Evolutionary conservation across 2,888 invertebrate genomes (phyloP).

Genomic region (Trichogramma dendrolimi): DNA sequence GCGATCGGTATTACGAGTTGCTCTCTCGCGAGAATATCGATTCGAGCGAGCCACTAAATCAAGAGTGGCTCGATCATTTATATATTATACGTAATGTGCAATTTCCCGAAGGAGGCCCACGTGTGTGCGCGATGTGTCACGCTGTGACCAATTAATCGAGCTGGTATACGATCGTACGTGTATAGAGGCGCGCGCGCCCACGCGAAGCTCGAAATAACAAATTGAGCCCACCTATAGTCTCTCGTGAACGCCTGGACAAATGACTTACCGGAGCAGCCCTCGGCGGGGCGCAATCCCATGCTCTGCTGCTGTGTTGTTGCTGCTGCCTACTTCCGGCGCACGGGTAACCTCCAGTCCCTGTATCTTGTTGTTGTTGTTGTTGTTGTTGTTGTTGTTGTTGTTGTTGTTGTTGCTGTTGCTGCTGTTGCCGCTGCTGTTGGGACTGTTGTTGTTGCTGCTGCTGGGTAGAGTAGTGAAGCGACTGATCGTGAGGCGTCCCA

Average conservation of each 20-base stretch:
- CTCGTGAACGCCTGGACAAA: too few species aligned
- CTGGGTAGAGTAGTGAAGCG: conserved; percentile 53
- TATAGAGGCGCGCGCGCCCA: background rate
- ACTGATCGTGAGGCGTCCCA: conserved; percentile 75
- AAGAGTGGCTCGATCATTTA: too few species aligned
- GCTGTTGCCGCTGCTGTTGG: conserved; percentile 48
- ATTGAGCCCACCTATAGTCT: background rate
- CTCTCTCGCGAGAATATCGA: too few species aligned
- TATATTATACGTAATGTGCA: too few species aligned
- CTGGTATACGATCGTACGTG: background rate
- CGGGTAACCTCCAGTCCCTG: conserved; percentile 40
- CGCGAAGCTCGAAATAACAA: background rate
- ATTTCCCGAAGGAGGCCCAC: background rate
- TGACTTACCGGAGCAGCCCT: conserved; percentile 46
- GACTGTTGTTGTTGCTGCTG: conserved; percentile 22
- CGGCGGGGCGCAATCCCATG: conserved; percentile 50
- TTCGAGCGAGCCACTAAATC: too few species aligned
- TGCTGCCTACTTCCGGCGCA: conserved; percentile 44
- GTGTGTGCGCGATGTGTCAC: background rate
- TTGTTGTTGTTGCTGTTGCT: conserved; percentile 35
- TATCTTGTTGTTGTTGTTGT: conserved; percentile 34
- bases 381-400: conserved; percentile 30
- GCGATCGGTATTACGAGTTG: background rate
- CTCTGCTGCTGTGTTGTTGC: conserved; percentile 14
- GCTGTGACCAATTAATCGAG: background rate